phyloP scores from a whole-genome alignment of 2,113 vertebrate genomes.

The Strigops habroptila region DNA sequence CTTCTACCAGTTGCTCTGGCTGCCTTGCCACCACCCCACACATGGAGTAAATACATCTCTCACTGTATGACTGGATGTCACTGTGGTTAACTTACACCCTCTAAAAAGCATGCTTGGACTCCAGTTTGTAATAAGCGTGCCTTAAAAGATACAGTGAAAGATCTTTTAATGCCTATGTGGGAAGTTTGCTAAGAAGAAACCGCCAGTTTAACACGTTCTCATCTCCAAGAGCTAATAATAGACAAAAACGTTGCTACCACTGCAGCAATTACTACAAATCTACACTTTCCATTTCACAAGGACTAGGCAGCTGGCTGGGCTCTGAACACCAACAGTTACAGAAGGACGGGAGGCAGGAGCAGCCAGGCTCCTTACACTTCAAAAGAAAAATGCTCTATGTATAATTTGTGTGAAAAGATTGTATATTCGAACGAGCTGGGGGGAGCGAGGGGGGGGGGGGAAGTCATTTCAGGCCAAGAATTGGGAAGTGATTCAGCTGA shows the following conservation, averaged over 20 bases:
- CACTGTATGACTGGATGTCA: not conserved
- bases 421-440: not conserved
- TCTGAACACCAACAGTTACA: not conserved
- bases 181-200: not conserved
- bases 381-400: not conserved
- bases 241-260: not conserved
- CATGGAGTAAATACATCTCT: not conserved
- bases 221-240: not conserved
- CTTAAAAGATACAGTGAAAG: not conserved
- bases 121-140: not conserved
- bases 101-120: not conserved
- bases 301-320: not conserved
- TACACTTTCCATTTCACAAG: not conserved
- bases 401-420: not conserved
- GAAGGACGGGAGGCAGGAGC: not conserved
- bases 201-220: not conserved
- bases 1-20: not conserved
- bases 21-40: not conserved
- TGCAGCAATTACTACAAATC: not conserved
- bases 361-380: not conserved
- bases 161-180: not conserved
- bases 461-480: not conserved
- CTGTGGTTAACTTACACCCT: not conserved
- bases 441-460: no score
- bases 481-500: not conserved